Conservation (phyloP, 2,797 vertebrate genomes). For the Myotis daubentonii region DNA sequence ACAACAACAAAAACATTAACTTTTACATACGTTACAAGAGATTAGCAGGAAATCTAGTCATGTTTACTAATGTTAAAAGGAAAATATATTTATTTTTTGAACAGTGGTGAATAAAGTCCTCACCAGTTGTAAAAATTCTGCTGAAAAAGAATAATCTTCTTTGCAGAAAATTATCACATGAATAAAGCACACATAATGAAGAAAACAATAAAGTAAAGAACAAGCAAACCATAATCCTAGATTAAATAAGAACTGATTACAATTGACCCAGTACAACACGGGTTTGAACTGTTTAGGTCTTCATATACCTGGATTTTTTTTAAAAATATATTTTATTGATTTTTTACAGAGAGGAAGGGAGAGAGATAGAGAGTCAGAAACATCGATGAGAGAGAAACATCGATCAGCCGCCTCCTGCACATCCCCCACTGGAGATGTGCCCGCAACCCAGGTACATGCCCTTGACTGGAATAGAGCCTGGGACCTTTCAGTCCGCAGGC, state of each 20-base stretch:
- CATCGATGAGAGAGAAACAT: no score
- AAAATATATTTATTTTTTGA: not conserved
- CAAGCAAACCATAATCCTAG: not conserved
- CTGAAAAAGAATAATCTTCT: not conserved
- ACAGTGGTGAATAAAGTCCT: not conserved
- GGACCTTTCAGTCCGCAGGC: no score
- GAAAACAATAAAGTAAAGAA: not conserved
- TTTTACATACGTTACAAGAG: not conserved
- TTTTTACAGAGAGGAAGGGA: no score
- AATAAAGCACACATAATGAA: not conserved
- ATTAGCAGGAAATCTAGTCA: not conserved
- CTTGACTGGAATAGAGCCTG: no score
- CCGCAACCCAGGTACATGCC: no score
- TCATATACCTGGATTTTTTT: not conserved
- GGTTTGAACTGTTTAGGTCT: not conserved
- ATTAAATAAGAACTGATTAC: conserved; percentile 3
- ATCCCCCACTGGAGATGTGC: no score
- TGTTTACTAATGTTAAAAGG: not conserved
- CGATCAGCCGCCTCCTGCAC: no score
- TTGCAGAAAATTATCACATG: conserved; percentile 3
- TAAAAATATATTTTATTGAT: not conserved
- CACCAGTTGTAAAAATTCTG: not conserved
- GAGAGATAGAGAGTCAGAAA: no score
- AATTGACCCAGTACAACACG: not conserved
- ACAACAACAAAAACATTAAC: conserved; percentile 4